Percentiles rank a stretch among this genome's conserved stretches.
Evolutionary conservation across 2,113 vertebrate genomes (phyloP).

Genomic region (Poicephalus gulielmi): DNA sequence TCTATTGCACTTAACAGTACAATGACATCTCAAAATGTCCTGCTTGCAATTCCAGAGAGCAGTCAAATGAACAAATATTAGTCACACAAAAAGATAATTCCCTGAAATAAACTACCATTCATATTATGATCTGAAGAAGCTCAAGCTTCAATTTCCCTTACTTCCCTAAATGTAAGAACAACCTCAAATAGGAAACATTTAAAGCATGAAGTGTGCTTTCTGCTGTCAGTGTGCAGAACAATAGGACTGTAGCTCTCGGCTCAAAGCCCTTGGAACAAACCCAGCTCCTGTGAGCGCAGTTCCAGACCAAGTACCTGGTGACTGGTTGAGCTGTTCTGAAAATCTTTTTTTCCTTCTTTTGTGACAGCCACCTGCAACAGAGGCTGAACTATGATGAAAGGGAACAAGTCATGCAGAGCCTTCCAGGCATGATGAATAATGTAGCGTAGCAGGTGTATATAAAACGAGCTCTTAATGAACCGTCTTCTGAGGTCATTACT

Average conservation of each 20-base stretch:
- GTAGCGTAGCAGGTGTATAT: not conserved
- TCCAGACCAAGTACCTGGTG: not conserved
- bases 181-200: not conserved
- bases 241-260: fast-evolving
- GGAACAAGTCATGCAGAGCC: not conserved
- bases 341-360: not conserved
- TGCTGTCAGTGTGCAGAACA: not conserved
- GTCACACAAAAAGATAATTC: constrained; percentile 26
- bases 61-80: not conserved
- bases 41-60: constrained; percentile 1
- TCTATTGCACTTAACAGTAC: constrained; percentile 45
- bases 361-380: not conserved
- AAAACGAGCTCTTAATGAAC: not conserved
- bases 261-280: not conserved
- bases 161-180: not conserved
- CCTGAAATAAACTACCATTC: constrained; percentile 6
- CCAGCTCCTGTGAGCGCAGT: not conserved
- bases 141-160: not conserved
- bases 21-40: constrained; percentile 29
- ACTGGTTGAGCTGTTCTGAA: not conserved
- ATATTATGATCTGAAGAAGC: not conserved
- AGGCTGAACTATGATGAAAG: not conserved
- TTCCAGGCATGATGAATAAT: not conserved
- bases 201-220: not conserved
- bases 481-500: not conserved